Evolutionary conservation across 2,797 vertebrate genomes (phyloP).

Genomic region (Arctocebus calabarensis): DNA sequence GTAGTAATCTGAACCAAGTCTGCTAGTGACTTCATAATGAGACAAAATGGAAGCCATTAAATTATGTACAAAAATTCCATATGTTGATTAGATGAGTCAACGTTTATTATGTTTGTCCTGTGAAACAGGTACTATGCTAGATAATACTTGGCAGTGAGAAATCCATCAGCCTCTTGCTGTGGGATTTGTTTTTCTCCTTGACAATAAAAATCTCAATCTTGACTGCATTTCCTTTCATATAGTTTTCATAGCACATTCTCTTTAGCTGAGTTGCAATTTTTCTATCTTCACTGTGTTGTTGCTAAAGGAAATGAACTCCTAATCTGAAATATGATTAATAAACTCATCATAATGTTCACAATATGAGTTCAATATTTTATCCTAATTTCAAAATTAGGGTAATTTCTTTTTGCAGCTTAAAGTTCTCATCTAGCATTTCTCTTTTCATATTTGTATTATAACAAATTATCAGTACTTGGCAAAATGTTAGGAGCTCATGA

Average conservation of each 20-base stretch:
- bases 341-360: neutral
- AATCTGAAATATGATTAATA: constrained; percentile 42
- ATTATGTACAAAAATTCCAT: neutral
- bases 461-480: constrained; percentile 46
- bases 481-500: neutral
- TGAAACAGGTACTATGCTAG: neutral
- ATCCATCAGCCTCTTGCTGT: neutral
- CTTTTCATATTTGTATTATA: constrained; percentile 5
- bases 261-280: constrained; percentile 14
- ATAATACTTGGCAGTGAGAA: neutral
- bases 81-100: neutral
- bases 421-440: neutral
- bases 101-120: neutral
- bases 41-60: neutral
- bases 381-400: constrained; percentile 7
- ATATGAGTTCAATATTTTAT: neutral
- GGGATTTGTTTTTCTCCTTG: neutral
- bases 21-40: neutral
- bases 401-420: constrained; percentile 5
- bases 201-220: neutral
- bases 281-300: neutral
- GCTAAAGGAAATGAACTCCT: constrained; percentile 17
- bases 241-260: neutral
- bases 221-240: neutral
- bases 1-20: neutral